phyloP scores from a whole-genome alignment of 2,888 invertebrate genomes.

The Ischnura elegans region DNA sequence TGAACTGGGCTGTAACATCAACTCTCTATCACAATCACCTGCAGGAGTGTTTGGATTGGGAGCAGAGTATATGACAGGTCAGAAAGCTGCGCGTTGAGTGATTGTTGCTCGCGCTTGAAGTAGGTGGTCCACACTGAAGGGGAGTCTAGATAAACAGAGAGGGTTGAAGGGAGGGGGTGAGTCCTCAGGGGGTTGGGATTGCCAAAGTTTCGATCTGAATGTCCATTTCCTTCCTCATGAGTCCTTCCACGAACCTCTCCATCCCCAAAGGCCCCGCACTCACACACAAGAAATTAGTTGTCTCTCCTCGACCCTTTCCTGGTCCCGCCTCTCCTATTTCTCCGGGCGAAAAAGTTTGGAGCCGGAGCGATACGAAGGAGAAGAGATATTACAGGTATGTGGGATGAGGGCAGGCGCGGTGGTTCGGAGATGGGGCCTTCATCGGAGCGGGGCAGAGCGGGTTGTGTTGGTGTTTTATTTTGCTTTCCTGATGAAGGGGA shows the following conservation, averaged over 20 bases:
- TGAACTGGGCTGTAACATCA: too few species aligned
- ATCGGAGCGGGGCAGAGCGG: not conserved
- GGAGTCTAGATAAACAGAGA: not conserved
- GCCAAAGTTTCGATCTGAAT: not conserved
- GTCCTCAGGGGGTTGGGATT: not conserved
- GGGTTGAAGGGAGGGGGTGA: not conserved
- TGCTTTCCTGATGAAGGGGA: not conserved
- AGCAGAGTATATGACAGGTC: not conserved
- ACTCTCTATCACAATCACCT: too few species aligned
- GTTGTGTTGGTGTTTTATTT: too few species aligned
- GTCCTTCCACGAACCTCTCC: not conserved
- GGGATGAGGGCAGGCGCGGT: not conserved
- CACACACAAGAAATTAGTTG: not conserved
- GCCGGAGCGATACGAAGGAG: not conserved
- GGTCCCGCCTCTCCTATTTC: not conserved
- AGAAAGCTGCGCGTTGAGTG: too few species aligned
- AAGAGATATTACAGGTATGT: too few species aligned
- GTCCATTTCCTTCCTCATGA: not conserved
- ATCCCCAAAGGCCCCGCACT: not conserved
- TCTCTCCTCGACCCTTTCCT: not conserved
- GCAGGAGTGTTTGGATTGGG: not conserved
- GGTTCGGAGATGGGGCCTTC: not conserved
- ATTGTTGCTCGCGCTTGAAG: not conserved
- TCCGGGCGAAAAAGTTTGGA: not conserved
- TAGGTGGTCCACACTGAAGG: not conserved